phyloP scores from a whole-genome alignment of 2,797 vertebrate genomes.

The Oreochromis grahami region DNA sequence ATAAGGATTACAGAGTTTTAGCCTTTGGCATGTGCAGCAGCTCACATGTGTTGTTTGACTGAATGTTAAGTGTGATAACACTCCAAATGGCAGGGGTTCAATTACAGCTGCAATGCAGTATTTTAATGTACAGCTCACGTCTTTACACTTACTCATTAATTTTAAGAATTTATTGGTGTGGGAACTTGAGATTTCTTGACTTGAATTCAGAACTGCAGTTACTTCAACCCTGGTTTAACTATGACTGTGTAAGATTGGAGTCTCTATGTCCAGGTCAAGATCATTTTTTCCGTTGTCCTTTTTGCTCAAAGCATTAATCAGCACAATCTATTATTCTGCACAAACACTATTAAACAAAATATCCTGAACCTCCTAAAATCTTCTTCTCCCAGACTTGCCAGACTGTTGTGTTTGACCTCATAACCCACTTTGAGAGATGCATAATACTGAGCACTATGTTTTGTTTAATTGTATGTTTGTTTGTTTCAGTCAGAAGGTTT shows the following conservation, averaged over 20 bases:
- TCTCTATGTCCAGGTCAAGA: not conserved
- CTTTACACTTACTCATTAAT: not conserved
- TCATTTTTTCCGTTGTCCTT: accelerated
- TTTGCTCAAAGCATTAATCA: not conserved
- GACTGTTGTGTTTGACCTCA: not conserved
- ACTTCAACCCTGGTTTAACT: not conserved
- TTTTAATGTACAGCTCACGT: not conserved
- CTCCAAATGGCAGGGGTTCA: slow-evolving; percentile 31
- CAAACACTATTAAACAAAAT: not conserved
- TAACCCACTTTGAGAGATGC: not conserved
- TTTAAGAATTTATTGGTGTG: not conserved
- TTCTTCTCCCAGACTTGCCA: not conserved
- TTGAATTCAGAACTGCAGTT: not conserved
- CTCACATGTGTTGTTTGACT: slow-evolving; percentile 47
- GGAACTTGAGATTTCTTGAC: not conserved
- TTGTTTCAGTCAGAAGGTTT: not conserved
- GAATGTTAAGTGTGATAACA: slow-evolving; percentile 51
- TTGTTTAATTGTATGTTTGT: not conserved
- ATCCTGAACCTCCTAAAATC: not conserved
- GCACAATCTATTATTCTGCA: not conserved
- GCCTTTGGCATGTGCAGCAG: slow-evolving; percentile 54
- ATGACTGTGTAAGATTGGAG: not conserved
- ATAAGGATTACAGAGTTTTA: slow-evolving; percentile 58
- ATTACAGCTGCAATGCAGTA: slow-evolving; percentile 42
- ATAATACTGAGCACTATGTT: not conserved